Conservation (phyloP, 64 coral and sea anemone species). For the Stylophora pistillata region DNA sequence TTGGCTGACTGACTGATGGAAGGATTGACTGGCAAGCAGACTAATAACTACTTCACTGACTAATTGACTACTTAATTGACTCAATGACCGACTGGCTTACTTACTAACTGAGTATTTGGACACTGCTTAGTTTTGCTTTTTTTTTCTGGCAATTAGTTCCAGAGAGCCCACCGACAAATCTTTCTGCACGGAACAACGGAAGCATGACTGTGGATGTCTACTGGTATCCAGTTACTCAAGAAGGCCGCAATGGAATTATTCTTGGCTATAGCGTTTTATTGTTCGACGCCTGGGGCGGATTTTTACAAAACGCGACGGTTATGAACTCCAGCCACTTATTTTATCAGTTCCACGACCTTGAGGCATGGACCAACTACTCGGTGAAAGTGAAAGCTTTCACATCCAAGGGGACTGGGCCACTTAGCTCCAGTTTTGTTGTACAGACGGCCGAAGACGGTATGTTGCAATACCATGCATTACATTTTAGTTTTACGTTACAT, state of each 20-base stretch:
- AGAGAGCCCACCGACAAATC: constrained; percentile 27
- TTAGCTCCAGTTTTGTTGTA: neutral
- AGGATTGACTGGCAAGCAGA: too few species aligned
- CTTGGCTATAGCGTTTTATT: constrained; percentile 32
- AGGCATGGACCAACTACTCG: constrained; percentile 56
- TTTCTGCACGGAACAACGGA: neutral
- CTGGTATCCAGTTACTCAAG: constrained; percentile 29
- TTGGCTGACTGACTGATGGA: too few species aligned
- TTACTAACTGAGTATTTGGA: neutral
- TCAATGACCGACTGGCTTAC: too few species aligned
- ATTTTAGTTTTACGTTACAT: too few species aligned
- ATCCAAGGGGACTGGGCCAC: constrained; percentile 37
- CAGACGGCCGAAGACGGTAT: constrained; percentile 45
- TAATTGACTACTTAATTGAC: too few species aligned
- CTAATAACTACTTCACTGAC: too few species aligned
- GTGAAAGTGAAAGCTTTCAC: constrained; percentile 39
- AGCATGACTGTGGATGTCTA: constrained; percentile 22
- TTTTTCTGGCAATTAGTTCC: constrained; percentile 26
- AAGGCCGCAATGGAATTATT: constrained; percentile 50
- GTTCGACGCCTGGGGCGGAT: neutral
- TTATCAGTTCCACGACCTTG: constrained; percentile 26
- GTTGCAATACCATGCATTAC: neutral
- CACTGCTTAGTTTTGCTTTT: neutral
- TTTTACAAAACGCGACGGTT: constrained; percentile 4
- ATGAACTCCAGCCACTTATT: neutral